Conservation (phyloP, 2,113 vertebrate species). For the Hemibates koningsi region DNA sequence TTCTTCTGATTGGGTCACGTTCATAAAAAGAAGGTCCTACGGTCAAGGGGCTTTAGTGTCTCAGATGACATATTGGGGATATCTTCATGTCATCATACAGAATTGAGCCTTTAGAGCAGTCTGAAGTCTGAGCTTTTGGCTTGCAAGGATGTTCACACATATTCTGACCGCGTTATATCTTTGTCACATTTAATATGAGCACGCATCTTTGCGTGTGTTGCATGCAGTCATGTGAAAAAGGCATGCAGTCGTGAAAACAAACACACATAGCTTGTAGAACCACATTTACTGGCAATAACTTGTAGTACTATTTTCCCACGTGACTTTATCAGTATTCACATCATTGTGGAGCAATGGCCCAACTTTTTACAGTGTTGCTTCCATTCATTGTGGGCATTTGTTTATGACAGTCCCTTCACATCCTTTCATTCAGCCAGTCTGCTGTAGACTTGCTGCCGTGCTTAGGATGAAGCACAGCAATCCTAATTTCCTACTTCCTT, state of each 20-base stretch:
- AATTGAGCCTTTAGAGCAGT: neutral
- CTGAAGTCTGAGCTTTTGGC: neutral
- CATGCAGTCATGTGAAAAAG: neutral
- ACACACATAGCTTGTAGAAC: neutral
- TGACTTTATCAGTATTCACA: neutral
- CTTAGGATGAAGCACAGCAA: neutral
- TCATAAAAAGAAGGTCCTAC: neutral
- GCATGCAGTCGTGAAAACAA: neutral
- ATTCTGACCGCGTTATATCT: fast-evolving
- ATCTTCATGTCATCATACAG: neutral
- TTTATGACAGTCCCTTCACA: neutral
- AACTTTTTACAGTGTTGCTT: neutral
- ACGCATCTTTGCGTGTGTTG: neutral
- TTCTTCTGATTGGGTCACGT: neutral
- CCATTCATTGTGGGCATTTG: neutral
- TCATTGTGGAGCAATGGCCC: neutral
- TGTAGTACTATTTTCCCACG: neutral
- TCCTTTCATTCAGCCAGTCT: neutral
- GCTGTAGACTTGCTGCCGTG: neutral
- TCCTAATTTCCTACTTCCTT: neutral
- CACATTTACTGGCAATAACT: neutral
- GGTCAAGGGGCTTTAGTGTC: neutral
- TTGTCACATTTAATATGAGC: neutral
- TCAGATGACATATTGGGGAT: neutral
- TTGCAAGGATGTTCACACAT: neutral